Evolutionary conservation across 2,888 invertebrate genomes (phyloP), one percentile per base, ranked within the genome.

Genomic region (Protophormia terraenovae): DNA sequence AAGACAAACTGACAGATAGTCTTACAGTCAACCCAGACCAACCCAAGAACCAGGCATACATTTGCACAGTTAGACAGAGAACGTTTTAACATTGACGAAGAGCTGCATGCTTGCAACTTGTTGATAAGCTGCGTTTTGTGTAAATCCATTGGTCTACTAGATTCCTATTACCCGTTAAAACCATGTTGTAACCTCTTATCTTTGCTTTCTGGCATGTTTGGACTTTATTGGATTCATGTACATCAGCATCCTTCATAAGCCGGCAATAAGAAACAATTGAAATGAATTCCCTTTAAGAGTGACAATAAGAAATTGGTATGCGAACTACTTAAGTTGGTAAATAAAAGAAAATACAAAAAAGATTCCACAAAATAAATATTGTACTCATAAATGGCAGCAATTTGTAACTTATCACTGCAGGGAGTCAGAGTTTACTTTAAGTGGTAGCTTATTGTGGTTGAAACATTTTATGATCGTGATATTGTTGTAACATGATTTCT

Each of bases 331-430:
- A n/a, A n/a, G n/a, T n/a, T n/a, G n/a, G n/a, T n/a, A 47, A 66
- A 64, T 16, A 35, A 72, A 64, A 45, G 19, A 47, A 12, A n/a
- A 27, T 29, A 8, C 10, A 47, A 22, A 67, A 60, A 41, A 41
- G 29, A 66, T 29, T 58, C 16, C 38, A 50, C 67, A 67, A 67
- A 78, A 62, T 69, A 78, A 83, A 83, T 64, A 58, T 47, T 75
- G 45, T 45, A 55, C 55, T 67, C 76, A 76, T 75, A 83, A 83
- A 83, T 77, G 86, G 83, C 67, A 80, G 71, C 80, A 83, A 81
- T 86, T 83, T 83, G 85, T 86, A 76, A 73, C 69, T 72, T 55
- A 35, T 47, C 76, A 45, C 81, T 50, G 58, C 81, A 69, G 83
- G 81, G 77, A 73, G 73, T 60, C 80, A 22, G 45, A 69, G 35